Evolutionary conservation across 1,140 invertebrate genomes (phyloP).

Genomic region (Acromyrmex echinatior): DNA sequence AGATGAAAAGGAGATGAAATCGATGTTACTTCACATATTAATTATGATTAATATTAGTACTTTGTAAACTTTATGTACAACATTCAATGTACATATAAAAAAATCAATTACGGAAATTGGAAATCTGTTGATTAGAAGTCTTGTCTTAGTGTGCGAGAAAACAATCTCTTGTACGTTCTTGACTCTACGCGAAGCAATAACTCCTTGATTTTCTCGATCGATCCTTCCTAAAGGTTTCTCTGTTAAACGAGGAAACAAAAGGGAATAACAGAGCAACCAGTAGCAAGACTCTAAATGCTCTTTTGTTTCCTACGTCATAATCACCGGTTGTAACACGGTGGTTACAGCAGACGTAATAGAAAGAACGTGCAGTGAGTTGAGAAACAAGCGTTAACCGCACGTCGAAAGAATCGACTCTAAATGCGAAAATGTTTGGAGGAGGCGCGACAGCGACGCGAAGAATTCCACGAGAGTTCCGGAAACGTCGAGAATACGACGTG

Average conservation of each 20-base stretch:
- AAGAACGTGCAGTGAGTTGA: background rate
- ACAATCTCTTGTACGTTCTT: background rate
- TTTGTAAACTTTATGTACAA: background rate
- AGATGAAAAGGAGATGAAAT: background rate
- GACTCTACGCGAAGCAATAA: background rate
- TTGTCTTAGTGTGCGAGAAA: background rate
- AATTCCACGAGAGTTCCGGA: constrained; percentile 23
- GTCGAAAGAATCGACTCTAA: background rate
- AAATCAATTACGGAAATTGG: constrained; percentile 10
- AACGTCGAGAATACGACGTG: constrained; percentile 32
- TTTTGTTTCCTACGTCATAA: background rate
- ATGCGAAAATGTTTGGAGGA: background rate
- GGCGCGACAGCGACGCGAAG: background rate
- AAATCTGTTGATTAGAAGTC: background rate
- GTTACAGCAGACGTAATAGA: background rate
- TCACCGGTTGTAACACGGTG: background rate
- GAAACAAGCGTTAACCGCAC: background rate
- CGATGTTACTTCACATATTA: background rate
- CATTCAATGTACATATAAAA: background rate
- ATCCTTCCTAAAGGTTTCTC: background rate
- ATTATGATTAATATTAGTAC: background rate
- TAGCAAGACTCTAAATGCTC: background rate
- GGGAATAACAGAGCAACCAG: background rate
- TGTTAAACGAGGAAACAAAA: background rate
- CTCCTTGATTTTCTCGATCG: background rate